These are phyloP conservation scores for Pseudomyrmex cubaensis DNA, from an alignment of 1,140 invertebrate species.

Conservation along the genomic window DNA sequence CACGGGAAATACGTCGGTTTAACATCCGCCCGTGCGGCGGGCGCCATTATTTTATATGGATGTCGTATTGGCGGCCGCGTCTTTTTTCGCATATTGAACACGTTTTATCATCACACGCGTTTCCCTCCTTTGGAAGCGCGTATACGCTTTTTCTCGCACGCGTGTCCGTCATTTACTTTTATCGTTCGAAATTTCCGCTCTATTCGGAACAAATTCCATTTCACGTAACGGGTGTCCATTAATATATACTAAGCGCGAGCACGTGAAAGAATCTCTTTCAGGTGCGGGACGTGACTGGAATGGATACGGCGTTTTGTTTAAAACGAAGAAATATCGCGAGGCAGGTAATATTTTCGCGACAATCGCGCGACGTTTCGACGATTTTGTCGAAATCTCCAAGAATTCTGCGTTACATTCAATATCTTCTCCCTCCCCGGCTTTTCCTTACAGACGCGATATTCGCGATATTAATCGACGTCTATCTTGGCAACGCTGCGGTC, in stretches of 20 bases:
- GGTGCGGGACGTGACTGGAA: background rate
- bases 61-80: conserved; percentile 44
- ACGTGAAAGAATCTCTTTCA: conserved; percentile 18
- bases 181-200: conserved; percentile 43
- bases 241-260: conserved; percentile 33
- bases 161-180: conserved; percentile 45
- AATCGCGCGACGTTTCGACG: too few species aligned
- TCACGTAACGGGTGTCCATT: background rate
- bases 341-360: too few species aligned
- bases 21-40: conserved; percentile 35
- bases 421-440: background rate
- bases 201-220: conserved; percentile 41
- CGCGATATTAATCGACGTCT: background rate
- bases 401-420: background rate
- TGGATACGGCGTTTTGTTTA: conserved; percentile 19
- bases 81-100: conserved; percentile 62
- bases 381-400: background rate
- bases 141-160: conserved; percentile 3
- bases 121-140: background rate
- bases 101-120: conserved; percentile 60
- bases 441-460: background rate
- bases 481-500: background rate
- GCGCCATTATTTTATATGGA: conserved; percentile 70
- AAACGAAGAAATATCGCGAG: background rate
- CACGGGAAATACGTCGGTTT: conserved; percentile 50